Percentiles rank a stretch among this genome's conserved stretches.
These are phyloP conservation scores for Stratiomys singularior DNA, from an alignment of 2,888 invertebrate species.

Conservation along the genomic window DNA sequence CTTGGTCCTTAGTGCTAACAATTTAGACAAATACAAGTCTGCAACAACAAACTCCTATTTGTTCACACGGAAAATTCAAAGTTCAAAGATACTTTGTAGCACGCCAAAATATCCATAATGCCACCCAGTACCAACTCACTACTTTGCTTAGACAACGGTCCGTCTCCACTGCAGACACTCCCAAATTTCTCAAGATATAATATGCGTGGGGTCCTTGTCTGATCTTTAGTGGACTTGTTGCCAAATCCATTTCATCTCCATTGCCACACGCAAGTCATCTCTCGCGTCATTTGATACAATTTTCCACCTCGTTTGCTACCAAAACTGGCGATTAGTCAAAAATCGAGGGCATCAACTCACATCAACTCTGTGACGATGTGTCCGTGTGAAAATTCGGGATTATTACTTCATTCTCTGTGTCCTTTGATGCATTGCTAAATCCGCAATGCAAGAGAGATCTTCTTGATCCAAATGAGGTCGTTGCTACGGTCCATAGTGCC, in stretches of 20 bases:
- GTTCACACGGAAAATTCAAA: no score
- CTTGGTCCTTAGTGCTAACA: no score
- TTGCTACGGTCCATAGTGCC: neutral
- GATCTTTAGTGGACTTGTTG: conserved; percentile 6
- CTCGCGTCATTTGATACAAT: conserved; percentile 66
- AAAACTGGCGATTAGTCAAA: conserved; percentile 48
- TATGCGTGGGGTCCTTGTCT: conserved; percentile 42
- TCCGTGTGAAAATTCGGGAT: conserved; percentile 38
- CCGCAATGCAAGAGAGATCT: neutral
- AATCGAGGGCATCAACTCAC: conserved; percentile 28
- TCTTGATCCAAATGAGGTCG: conserved; percentile 26
- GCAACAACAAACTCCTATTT: no score
- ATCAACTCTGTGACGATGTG: conserved; percentile 4
- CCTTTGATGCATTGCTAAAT: neutral
- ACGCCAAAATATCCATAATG: no score
- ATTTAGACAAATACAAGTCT: no score
- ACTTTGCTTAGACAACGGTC: no score
- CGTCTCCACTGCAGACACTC: neutral
- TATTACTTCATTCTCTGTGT: neutral
- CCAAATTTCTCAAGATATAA: conserved; percentile 22
- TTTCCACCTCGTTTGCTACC: conserved; percentile 64
- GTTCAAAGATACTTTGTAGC: no score
- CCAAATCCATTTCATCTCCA: conserved; percentile 54
- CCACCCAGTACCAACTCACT: no score
- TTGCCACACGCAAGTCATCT: conserved; percentile 67